Evolutionary conservation across 2,797 vertebrate species (phyloP), one percentile per base, ranked within the genome.

Genomic region (Corythornis leucogaster): DNA sequence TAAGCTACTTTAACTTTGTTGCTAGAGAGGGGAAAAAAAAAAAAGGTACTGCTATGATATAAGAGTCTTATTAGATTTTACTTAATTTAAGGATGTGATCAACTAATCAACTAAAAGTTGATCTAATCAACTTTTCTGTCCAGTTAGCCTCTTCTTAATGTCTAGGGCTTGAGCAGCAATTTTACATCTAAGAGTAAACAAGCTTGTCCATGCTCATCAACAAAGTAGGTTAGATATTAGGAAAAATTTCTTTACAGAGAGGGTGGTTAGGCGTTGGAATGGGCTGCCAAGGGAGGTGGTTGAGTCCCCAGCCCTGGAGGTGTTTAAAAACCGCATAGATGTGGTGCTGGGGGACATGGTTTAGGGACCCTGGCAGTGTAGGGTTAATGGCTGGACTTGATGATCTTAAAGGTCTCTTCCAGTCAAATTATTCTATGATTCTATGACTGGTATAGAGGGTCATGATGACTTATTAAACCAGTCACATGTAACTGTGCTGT

Each of bases 151-250:
- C 69, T 64, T 85, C 28, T 22, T 53, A 43, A 40, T 0, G 0
- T 10, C 1, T 1, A 0, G 12, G 17, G 12, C 20, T 70, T 51
- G 21, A 90, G 58, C 25, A 75, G 43, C 0, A 0, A 25, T 28
- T 89, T 91, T 40, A 11, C 13, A 48, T 16, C 83, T 20, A 13
- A 28, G 3, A 38, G 25, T 24, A 81, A 70, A 70, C 9, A 31
- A 35, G 46, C 12, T 22, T 71, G 12, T 12, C 63, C 35, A 5
- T 40, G 35, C 7, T 93, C 21, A 18, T 66, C 19, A 71, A 53
- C 64, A 20, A 53, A 61, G 35, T 40, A 40, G 38, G 38, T 40
- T 40, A 40, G 38, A 40, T 40, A 40, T 40, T 40, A 40, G 38
- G 38, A 40, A 40, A 15, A 40, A 40, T 40, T 40, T 40, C 38